Base-by-base conservation (phyloP, 1,140 invertebrate species). In the Pseudomyrmex cubaensis region DNA sequence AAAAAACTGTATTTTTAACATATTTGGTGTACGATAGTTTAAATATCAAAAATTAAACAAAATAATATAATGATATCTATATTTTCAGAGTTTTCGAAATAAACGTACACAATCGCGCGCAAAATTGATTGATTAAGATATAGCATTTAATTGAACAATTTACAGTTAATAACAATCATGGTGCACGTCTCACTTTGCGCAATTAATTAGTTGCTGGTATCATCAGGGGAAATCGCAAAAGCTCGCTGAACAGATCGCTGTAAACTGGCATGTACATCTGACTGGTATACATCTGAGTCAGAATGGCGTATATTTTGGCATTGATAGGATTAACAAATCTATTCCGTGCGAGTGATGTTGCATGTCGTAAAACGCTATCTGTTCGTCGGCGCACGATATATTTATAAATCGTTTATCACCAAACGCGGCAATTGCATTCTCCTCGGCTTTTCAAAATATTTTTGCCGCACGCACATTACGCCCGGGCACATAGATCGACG, bases 151-250 rank as follows among this genome's bases (percentile, higher is more conserved):
- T 15, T 70, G 59, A 72, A 73, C 78, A 64, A 54, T 13, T 13
- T 13, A 46, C 35, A 66, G 62, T 66, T 80, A 35, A 12, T 20
- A 50, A 22, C 54, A 20, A 46, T 57, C 54, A 5, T 46, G 83
- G 63, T 35, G 50, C 22, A 54, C 59, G n/a, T 59, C 9, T 61
- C 62, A 54, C 12, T 83, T 64, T 17, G 54, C 20, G 10, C 35
- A n/a, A 72, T 57, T 86, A 77, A 80, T 84, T 75, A 50, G 80
- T 86, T 62, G 25, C 64, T 61, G 52, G 56, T 17, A 75, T 73
- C 61, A 74, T 52, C 73, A 56, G 46, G 54, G 62, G 48, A 70
- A 52, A 20, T 48, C 35, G 9, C 10, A 56, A 67, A 84, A 82
- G 74, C 73, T 80, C 82, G 69, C 56, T 35, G 61, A 48, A 8